These are phyloP conservation scores for Leuctra nigra DNA, from an alignment of 2,888 invertebrate species.

Conservation along the genomic window DNA sequence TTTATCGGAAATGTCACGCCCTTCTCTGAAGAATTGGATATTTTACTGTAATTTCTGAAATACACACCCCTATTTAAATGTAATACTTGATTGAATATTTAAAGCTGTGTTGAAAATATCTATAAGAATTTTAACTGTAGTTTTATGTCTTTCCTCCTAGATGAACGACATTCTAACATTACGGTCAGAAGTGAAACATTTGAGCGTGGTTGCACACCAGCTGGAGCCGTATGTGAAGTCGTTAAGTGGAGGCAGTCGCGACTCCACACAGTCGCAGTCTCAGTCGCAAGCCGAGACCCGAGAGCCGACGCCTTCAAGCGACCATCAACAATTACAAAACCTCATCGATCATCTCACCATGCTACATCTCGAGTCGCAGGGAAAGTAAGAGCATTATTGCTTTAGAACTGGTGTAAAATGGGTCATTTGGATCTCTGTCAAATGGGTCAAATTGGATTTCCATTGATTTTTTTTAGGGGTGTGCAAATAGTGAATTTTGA, in stretches of 20 bases:
- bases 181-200: constrained; percentile 56
- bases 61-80: background rate
- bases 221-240: constrained; percentile 59
- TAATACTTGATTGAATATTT: too few species aligned
- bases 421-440: too few species aligned
- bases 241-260: constrained; percentile 41
- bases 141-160: constrained; percentile 40
- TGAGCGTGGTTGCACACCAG: constrained; percentile 55
- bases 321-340: constrained; percentile 43
- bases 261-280: constrained; percentile 33
- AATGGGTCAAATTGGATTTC: too few species aligned
- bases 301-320: constrained; percentile 16
- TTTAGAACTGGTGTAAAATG: too few species aligned
- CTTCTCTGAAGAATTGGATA: too few species aligned
- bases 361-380: constrained; percentile 34
- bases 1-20: background rate
- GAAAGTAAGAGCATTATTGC: too few species aligned
- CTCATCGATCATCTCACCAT: constrained; percentile 48
- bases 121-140: background rate
- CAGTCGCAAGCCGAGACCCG: constrained; percentile 19
- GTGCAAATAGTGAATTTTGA: too few species aligned
- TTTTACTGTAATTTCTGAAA: too few species aligned
- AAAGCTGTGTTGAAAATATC: background rate
- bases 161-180: constrained; percentile 58
- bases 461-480: too few species aligned